Conservation (phyloP, 1,140 invertebrate genomes). For the Druon quercuslanigerum region DNA sequence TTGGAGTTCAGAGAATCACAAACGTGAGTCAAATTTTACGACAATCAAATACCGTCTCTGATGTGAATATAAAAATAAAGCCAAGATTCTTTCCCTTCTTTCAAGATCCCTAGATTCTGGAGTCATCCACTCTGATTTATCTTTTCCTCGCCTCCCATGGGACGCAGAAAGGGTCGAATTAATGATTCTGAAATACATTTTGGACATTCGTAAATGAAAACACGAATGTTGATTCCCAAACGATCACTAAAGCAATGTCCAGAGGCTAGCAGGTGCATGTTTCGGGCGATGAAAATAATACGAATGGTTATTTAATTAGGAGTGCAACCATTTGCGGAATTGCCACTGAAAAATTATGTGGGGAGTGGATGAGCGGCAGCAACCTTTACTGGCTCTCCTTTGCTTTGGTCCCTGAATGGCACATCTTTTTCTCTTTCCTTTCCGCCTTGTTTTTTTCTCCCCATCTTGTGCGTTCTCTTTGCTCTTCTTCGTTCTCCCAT, state of each 20-base stretch:
- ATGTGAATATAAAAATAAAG: background rate
- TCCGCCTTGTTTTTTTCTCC: no score
- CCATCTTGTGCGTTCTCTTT: no score
- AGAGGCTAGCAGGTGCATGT: background rate
- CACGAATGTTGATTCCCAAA: background rate
- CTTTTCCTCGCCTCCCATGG: background rate
- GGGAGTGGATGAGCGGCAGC: no score
- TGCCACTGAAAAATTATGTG: no score
- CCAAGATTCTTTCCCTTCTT: background rate
- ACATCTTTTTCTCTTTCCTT: no score
- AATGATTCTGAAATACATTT: constrained; percentile 12
- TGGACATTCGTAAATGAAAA: background rate
- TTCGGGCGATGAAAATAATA: constrained; percentile 7
- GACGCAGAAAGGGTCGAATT: background rate
- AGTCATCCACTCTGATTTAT: constrained; percentile 3
- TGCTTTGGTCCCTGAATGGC: no score
- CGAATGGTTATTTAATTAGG: constrained; percentile 15
- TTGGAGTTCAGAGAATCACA: no score
- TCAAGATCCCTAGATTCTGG: background rate
- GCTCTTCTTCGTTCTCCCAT: no score
- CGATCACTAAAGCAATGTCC: background rate
- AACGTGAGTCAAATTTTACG: no score
- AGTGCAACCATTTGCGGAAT: background rate
- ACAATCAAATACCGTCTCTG: no score
- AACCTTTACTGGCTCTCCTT: no score